Base-by-base conservation (phyloP, 2,888 invertebrate species). In the Alcis repandata region DNA sequence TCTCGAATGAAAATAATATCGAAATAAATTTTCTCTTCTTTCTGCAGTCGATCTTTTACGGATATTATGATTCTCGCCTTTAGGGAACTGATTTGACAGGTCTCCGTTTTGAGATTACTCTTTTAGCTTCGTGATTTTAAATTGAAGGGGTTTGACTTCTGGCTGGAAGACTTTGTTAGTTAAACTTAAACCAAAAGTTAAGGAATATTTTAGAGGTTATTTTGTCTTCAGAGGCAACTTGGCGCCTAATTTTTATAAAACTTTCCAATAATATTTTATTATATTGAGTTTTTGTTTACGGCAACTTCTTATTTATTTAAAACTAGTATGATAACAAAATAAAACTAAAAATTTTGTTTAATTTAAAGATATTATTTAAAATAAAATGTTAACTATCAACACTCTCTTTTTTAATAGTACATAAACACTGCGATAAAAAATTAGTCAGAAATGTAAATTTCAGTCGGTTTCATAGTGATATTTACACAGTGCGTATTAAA, bases 1-100 rank as follows among this genome's bases (percentile, higher is more conserved):
- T 77, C 73, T 72, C 71, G 70, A 74, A 78, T 72, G 76, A 74
- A 79, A 79, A 79, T 80, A 72, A 79, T 80, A 79, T 77, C 62
- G 68, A 78, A 78, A 80, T 78, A 77, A 79, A 74, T 75, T 76
- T 76, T 75, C 62, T 74, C 40, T 48, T 59, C 59, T 40, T 43
- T 57, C 72, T 70, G 69, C 57, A 72, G 73, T 67, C 74, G 71
- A 69, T 70, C 67, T 69, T 70, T 71, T 68, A 68, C 67, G 72
- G 70, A 71, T 71, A 70, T 71, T 70, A 54, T 71, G 67, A 73
- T 72, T 68, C 69, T 72, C 61, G 71, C 59, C 71, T 66, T 73
- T 68, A 51, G 56, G 59, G 59, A 64, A 67, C 63, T 46, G 63
- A 65, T 67, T 71, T 71, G 68, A 71, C 69, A 67, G 66, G 36